Conservation (phyloP, 1,140 invertebrate genomes). For the Xylocopa sonorina region DNA sequence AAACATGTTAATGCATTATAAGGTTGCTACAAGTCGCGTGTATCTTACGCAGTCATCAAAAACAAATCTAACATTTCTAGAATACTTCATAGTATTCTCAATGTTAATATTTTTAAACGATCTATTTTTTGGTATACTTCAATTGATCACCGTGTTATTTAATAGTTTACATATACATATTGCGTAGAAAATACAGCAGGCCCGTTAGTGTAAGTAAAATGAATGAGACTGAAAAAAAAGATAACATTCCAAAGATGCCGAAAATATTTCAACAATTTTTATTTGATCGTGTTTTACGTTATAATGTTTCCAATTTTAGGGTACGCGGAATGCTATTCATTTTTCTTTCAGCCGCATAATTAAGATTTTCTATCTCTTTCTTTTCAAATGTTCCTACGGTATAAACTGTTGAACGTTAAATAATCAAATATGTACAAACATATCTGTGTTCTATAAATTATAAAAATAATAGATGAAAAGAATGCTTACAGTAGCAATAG, state of each 20-base stretch:
- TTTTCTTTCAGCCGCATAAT: too few relatives aligned
- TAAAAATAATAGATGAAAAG: background rate
- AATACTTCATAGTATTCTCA: too few relatives aligned
- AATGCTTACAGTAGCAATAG: background rate
- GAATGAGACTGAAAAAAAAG: too few relatives aligned
- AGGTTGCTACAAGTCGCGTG: background rate
- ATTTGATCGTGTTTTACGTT: too few relatives aligned
- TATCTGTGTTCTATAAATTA: background rate
- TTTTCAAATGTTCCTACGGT: background rate
- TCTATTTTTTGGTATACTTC: background rate
- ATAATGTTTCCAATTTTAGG: too few relatives aligned
- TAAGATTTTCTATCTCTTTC: too few relatives aligned
- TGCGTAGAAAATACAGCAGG: background rate
- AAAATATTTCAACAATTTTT: too few relatives aligned
- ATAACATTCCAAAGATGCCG: too few relatives aligned
- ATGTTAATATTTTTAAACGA: background rate
- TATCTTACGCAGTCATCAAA: background rate
- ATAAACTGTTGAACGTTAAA: background rate
- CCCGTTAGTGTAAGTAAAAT: background rate
- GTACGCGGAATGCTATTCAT: too few relatives aligned
- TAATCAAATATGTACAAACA: background rate
- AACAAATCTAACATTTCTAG: constrained; percentile 3
- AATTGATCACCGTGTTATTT: background rate
- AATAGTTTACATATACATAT: background rate
- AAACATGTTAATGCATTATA: constrained; percentile 3